Base-by-base conservation (phyloP, 2,797 vertebrate genomes). In the Leptodactylus fallax region DNA sequence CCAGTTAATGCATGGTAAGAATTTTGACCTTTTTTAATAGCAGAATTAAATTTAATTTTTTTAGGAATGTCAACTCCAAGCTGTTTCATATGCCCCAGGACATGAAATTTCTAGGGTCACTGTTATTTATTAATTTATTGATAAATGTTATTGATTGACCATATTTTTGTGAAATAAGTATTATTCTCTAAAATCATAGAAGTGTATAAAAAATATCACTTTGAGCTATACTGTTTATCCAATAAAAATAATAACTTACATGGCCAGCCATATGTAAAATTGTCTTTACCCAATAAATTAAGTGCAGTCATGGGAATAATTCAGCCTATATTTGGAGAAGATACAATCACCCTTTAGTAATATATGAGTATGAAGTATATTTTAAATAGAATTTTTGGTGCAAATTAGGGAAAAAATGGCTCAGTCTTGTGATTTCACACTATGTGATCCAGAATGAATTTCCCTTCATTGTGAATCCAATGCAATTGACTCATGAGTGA, bases 271-370 rank as follows among this genome's bases (percentile, higher is more conserved):
- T 79, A 79, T 79, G 77, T 60, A 27, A 79, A 79, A 79, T 79
- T 79, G 77, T 79, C 55, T 58, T 58, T 9, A 56, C 17, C 77
- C 53, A 58, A 56, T 79, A 79, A 79, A 79, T 79, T 79, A 55
- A 60, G 77, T 79, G 53, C 77, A 79, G 77, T 79, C 77, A 79
- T 79, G 77, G 21, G 77, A 79, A 79, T 79, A 55, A 79, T 79
- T 79, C 77, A 79, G 53, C 8, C 77, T 58, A 79, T 79, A 79
- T 79, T 79, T 17, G 77, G 23, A 36, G 2, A 16, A 36, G 55
- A 79, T 79, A 4, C 14, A 79, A 58, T 79, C 77, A 21, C 55
- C 53, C 3, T 60, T 79, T 10, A 60, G 47, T 23, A 76, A 76
- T 53, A 53, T 76, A 76, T 36, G 58, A 3, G 17, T 58, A 36